A percentile compares a stretch with the other conserved stretches of the same genome.
These are phyloP conservation scores for Eristalinus sepulchralis DNA, from an alignment of 2,888 invertebrate genomes.

Conservation along the genomic window DNA sequence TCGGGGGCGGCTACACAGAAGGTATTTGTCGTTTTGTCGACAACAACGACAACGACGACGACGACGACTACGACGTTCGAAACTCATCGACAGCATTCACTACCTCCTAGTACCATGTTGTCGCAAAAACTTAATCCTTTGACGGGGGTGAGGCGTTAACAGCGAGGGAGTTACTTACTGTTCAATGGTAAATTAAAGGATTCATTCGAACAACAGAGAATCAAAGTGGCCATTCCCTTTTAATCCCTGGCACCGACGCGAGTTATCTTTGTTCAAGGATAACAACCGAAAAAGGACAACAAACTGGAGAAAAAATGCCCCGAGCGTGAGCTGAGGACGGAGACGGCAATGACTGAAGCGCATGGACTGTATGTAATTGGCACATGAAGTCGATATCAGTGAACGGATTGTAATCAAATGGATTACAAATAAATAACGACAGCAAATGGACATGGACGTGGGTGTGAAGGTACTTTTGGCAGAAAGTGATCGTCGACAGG, in stretches of 20 bases:
- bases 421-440: constrained; percentile 43
- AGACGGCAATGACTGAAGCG: not conserved
- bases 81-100: not conserved
- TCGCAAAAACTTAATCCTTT: not conserved
- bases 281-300: constrained; percentile 1
- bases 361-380: constrained; percentile 25
- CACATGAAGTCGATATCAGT: constrained; percentile 5
- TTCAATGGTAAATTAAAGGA: constrained; percentile 54
- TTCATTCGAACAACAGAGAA: constrained; percentile 27
- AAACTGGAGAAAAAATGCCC: not conserved
- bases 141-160: not conserved
- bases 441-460: not conserved
- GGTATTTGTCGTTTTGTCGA: constrained; percentile 30
- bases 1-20: not conserved
- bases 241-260: constrained; percentile 8
- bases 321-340: not conserved
- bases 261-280: constrained; percentile 28
- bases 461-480: not conserved
- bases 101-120: not conserved
- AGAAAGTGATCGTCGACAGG: not conserved
- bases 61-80: not conserved
- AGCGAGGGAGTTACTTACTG: constrained; percentile 32
- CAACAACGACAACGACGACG: too few species aligned
- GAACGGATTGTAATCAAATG: constrained; percentile 25
- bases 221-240: constrained; percentile 47